These are phyloP conservation scores for Cyclophora albipunctata DNA, from an alignment of 2,888 invertebrate species.

Conservation along the genomic window DNA sequence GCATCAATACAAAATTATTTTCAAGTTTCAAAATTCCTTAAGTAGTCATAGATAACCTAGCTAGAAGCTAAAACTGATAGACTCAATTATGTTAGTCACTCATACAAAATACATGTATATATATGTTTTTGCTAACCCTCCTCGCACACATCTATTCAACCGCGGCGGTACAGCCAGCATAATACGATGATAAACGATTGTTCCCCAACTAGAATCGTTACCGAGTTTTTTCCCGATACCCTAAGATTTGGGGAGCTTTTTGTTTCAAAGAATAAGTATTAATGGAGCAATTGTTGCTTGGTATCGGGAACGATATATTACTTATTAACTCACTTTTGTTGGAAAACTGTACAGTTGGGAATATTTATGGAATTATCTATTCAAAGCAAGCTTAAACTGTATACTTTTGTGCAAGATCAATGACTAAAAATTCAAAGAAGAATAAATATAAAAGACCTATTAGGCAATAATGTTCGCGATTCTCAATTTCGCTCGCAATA, in stretches of 20 bases:
- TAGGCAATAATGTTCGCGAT: conserved; percentile 32
- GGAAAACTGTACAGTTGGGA: too few relatives aligned
- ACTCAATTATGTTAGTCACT: too few relatives aligned
- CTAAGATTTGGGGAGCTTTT: conserved; percentile 9
- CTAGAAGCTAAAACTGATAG: too few relatives aligned
- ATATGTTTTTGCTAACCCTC: conserved; percentile 26
- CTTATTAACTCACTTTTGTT: too few relatives aligned
- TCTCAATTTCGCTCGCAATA: conserved; percentile 25
- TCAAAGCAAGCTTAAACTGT: too few relatives aligned
- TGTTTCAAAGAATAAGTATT: background rate
- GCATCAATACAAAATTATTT: background rate
- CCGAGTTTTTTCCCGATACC: conserved; percentile 30
- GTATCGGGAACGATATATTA: background rate
- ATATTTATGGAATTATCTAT: too few relatives aligned
- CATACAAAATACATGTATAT: too few relatives aligned
- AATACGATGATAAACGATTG: conserved; percentile 59
- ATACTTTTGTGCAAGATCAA: too few relatives aligned
- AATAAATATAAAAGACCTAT: too few relatives aligned
- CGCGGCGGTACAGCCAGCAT: conserved; percentile 31
- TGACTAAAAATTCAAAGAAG: too few relatives aligned
- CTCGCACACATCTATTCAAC: conserved; percentile 33
- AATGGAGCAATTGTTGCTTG: background rate
- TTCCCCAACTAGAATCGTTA: conserved; percentile 62
- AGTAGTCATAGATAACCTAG: too few relatives aligned
- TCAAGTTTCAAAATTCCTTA: too few relatives aligned